These are phyloP conservation scores for Tautogolabrus adspersus DNA, from an alignment of 2,113 vertebrate genomes.

Conservation along the genomic window DNA sequence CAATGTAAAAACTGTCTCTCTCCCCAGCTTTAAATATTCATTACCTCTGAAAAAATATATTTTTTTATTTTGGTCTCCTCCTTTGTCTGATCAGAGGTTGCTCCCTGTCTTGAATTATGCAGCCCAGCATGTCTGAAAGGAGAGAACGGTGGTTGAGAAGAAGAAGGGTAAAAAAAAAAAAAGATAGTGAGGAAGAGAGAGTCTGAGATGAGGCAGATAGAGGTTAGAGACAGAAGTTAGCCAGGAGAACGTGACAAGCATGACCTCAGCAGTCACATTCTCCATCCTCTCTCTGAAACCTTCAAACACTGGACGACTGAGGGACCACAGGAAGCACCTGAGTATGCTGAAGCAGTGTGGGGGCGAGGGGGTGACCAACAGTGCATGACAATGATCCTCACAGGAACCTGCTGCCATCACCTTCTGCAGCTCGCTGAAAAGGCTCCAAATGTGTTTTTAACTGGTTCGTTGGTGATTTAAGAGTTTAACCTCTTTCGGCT, in stretches of 20 bases:
- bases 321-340: slow-evolving; percentile 27
- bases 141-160: slow-evolving; percentile 5
- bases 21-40: slow-evolving; percentile 73
- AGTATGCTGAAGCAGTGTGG: neutral
- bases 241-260: slow-evolving; percentile 42
- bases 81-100: slow-evolving; percentile 67
- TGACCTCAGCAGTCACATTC: slow-evolving; percentile 45
- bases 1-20: slow-evolving; percentile 38
- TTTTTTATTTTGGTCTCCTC: neutral
- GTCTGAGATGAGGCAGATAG: slow-evolving; percentile 34
- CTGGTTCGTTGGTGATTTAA: neutral
- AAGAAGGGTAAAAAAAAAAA: neutral
- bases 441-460: neutral
- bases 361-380: slow-evolving; percentile 2
- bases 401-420: neutral
- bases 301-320: slow-evolving; percentile 23
- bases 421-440: neutral
- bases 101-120: slow-evolving; percentile 71
- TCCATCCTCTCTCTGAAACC: slow-evolving; percentile 17
- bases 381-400: slow-evolving; percentile 38
- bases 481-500: slow-evolving; percentile 15
- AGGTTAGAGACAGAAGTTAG: slow-evolving; percentile 57
- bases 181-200: slow-evolving; percentile 11
- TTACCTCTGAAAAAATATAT: slow-evolving; percentile 26
- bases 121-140: slow-evolving; percentile 53